Conservation (phyloP, 2,113 vertebrate species). For the Pollachius pollachius region DNA sequence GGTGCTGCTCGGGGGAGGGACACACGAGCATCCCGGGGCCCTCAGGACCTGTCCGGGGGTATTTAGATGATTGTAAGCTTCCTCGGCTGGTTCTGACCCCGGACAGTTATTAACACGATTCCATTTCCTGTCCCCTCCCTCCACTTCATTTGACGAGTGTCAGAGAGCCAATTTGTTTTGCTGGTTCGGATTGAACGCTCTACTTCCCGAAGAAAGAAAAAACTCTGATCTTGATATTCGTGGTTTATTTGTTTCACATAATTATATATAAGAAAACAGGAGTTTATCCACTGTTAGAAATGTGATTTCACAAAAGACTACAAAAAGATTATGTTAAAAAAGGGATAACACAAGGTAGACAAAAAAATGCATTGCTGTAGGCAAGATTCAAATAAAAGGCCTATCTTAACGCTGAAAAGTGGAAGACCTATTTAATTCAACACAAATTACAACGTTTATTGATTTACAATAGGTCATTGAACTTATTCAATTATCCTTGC, state of each 20-base stretch:
- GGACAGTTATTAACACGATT: constrained; percentile 85
- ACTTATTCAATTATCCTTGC: too few species aligned
- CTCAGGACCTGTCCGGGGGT: constrained; percentile 72
- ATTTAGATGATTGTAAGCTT: constrained; percentile 75
- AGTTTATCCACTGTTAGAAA: too few species aligned
- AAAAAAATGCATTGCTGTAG: too few species aligned
- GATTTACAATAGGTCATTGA: too few species aligned
- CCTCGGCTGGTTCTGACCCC: constrained; percentile 59
- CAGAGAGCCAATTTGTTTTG: constrained; percentile 29
- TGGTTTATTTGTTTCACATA: too few species aligned
- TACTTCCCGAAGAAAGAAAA: neutral
- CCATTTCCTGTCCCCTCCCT: constrained; percentile 73
- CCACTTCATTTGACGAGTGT: constrained; percentile 67
- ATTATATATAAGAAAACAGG: neutral
- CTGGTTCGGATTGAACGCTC: constrained; percentile 14
- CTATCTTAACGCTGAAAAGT: too few species aligned
- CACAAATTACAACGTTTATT: too few species aligned
- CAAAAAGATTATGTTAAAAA: too few species aligned
- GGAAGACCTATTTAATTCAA: too few species aligned
- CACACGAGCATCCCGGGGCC: constrained; percentile 66
- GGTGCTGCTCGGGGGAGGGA: constrained; percentile 60
- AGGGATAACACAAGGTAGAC: too few species aligned
- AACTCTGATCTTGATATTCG: neutral
- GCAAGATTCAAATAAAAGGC: too few species aligned
- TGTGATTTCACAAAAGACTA: too few species aligned